Base-by-base conservation (phyloP, 2,888 invertebrate genomes). In the Dasysyrphus tricinctus region DNA sequence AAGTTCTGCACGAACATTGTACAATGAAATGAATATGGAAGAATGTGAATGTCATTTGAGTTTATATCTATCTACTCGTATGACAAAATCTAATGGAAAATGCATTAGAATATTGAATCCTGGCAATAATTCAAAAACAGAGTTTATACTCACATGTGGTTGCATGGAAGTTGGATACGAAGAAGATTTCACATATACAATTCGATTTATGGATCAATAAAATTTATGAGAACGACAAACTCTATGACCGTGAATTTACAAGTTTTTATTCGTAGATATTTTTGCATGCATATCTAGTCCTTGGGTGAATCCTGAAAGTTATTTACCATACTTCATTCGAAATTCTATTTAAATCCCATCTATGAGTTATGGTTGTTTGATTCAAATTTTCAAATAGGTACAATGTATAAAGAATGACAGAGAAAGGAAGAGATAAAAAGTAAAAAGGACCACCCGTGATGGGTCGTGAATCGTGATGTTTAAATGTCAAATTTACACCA, bases 121-220 rank as follows among this genome's bases (percentile, higher is more conserved):
- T 80, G 76, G 72, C 75, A 84, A 65, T 80, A 83, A 57, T 75
- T 83, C 80, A 76, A 63, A 59, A 57, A 72, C 75, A 75, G 72
- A 57, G 51, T 75, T 70, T 56, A 78, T 37, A 70, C 57, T 73
- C 51, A 74, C 39, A 49, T 76, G 70, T 39, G 70, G 70, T 57
- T 77, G 70, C 57, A 81, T 76, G 72, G 65, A 2, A 1, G 1
- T 39, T 9, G 4, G 14, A 9, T 4, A 34, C 12, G 34, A 63
- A 70, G 49, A 29, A 37, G 70, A 70, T 76, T 80, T 76, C 6
- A 24, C 24, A 24, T 24, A 24, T 3, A 24, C 24, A 19, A 34
- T 29, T 80, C 75, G 75, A 80, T 83, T 83, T 75, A 83, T 83
- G 16, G 69, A 75, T 84, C 80, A 80, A 80, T 80, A 72, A 80